These are phyloP conservation scores for Caloenas nicobarica DNA, from an alignment of 2,113 vertebrate genomes.

Conservation along the genomic window DNA sequence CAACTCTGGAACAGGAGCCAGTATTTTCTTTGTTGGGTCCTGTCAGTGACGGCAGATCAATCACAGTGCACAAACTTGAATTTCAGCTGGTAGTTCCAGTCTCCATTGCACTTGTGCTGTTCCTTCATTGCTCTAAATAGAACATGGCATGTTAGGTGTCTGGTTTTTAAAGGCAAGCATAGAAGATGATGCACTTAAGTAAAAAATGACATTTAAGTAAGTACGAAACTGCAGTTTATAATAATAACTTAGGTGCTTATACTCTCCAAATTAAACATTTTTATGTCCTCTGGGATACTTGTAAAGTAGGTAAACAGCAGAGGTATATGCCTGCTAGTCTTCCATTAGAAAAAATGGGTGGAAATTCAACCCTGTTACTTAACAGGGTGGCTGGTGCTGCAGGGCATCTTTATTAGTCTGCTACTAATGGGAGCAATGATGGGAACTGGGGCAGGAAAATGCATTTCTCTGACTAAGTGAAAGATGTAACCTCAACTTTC, in stretches of 20 bases:
- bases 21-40: conserved; percentile 36
- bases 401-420: conserved; percentile 16
- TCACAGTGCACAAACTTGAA: conserved; percentile 18
- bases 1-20: not conserved
- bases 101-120: not conserved
- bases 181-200: not conserved
- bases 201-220: not conserved
- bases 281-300: not conserved
- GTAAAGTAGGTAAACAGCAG: not conserved
- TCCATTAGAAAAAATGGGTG: not conserved
- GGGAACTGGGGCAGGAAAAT: not conserved
- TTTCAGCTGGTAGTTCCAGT: conserved; percentile 21
- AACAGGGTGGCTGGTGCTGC: not conserved
- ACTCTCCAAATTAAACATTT: not conserved
- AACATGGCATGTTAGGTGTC: not conserved
- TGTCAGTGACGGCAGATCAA: not conserved
- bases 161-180: not conserved
- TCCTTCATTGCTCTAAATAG: not conserved
- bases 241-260: not conserved
- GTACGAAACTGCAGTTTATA: not conserved
- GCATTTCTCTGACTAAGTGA: conserved; percentile 23
- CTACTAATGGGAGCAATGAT: conserved; percentile 11
- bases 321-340: not conserved
- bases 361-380: not conserved
- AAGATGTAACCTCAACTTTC: conserved; percentile 34